Evolutionary conservation across 1,140 invertebrate species (phyloP), one percentile per base, ranked within the genome.

Genomic region (Leptoteleia sp.): DNA sequence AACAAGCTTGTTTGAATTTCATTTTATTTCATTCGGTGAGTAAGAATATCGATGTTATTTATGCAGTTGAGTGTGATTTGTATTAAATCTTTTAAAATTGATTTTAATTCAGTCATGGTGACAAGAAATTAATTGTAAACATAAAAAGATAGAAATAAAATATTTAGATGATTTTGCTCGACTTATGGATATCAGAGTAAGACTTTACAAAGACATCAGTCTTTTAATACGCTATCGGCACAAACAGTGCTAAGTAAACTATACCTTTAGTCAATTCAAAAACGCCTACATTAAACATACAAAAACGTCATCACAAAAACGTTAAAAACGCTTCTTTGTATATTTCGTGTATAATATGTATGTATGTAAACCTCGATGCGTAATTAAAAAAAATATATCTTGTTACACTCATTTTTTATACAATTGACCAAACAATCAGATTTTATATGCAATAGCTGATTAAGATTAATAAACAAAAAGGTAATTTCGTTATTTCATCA

Each of bases 201-300:
- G 40, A 40, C 43, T 54, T 76, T 71, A 57, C 57, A 71, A 71
- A 77, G 75, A 77, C 75, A 8, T 62, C 72, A 76, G 72, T 76
- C 72, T 77, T 70, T 55, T 29, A 27, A 48, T 61, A 45, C 35
- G 37, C 55, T 62, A 57, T 64, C n/a, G n/a, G 52, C 52, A 65
- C 33, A 9, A 57, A 43, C 11, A 42, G 61, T 57, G 71, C 37
- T 75, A 75, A 65, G 61, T 65, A 68, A 75, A 64, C 25, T 62
- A 57, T 57, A 48, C 54, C 35, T 43, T 62, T 52, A 37, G 27
- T 61, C 31, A 12, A 71, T 43, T 70, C 16, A 33, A 3, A 57
- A 33, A 45, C 25, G 19, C 4, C 27, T n/a, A 55, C 50, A 50
- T 27, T 31, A 61, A 50, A 38, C 40, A 19, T 67, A 67, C 38